Conservation (phyloP, 2,797 vertebrate species). For the Stomatorhinus walkeri region DNA sequence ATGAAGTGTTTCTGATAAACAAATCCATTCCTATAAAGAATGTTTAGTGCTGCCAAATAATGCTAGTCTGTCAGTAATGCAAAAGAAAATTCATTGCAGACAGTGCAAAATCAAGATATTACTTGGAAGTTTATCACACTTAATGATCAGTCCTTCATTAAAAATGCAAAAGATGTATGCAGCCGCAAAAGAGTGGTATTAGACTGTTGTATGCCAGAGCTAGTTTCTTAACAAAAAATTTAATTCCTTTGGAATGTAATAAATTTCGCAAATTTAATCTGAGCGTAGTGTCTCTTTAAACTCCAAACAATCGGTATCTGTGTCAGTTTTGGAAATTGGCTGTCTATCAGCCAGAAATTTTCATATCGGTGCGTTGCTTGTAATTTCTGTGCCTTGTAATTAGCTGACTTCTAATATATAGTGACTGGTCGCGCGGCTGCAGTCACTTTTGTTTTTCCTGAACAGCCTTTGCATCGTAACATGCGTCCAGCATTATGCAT, state of each 20-base stretch:
- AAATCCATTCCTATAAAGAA: background rate
- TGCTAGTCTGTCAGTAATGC: background rate
- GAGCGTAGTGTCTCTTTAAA: background rate
- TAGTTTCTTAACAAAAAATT: background rate
- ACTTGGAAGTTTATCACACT: background rate
- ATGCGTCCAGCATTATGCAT: background rate
- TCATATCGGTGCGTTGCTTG: background rate
- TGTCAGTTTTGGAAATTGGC: background rate
- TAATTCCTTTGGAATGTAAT: background rate
- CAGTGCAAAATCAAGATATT: background rate
- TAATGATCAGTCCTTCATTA: background rate
- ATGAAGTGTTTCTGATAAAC: background rate
- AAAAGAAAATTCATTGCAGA: background rate
- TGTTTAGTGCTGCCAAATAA: background rate
- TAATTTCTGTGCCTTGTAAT: background rate
- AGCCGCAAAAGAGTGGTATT: background rate
- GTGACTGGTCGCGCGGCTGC: background rate
- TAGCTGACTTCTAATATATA: background rate
- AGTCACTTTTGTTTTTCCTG: background rate
- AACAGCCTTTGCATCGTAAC: background rate
- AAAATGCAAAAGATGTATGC: background rate
- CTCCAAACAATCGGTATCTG: background rate
- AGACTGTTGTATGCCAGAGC: background rate
- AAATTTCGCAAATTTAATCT: background rate
- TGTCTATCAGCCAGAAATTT: background rate